phyloP scores from a whole-genome alignment of 2,797 vertebrate genomes.

The Dermochelys coriacea region DNA sequence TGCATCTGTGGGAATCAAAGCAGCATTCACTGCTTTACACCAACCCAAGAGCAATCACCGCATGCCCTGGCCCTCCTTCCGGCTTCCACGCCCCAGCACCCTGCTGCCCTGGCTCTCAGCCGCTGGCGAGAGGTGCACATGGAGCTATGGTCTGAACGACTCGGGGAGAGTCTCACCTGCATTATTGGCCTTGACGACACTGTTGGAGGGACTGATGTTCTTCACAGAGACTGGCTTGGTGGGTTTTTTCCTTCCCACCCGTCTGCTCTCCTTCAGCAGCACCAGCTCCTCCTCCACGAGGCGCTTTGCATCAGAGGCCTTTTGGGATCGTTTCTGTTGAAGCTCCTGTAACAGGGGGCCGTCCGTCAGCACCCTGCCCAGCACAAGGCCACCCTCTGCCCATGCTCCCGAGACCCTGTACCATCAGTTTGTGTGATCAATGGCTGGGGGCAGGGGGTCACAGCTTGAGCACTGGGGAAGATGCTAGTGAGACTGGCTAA shows the following conservation, averaged over 20 bases:
- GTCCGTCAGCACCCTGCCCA: background rate
- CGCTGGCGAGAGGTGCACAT: fast-evolving
- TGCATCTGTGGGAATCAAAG: slow-evolving; percentile 76
- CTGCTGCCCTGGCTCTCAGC: fast-evolving
- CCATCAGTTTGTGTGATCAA: fast-evolving
- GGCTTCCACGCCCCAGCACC: background rate
- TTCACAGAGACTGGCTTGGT: slow-evolving; percentile 70
- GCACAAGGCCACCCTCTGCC: background rate
- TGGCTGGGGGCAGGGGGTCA: background rate
- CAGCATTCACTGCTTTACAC: fast-evolving
- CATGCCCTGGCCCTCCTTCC: background rate
- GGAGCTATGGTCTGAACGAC: no score
- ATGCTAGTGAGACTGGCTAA: background rate
- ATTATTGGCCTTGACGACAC: slow-evolving; percentile 85
- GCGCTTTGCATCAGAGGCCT: slow-evolving; percentile 63
- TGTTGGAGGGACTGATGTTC: slow-evolving; percentile 54
- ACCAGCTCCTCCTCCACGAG: slow-evolving; percentile 73
- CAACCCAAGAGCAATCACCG: background rate
- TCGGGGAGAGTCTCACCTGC: slow-evolving; percentile 73
- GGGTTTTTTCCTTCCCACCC: slow-evolving; percentile 76
- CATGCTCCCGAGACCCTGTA: background rate
- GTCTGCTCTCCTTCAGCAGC: slow-evolving; percentile 61
- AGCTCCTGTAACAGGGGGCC: slow-evolving; percentile 83
- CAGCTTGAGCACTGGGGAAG: fast-evolving
- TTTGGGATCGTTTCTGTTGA: slow-evolving; percentile 88